A percentile compares a stretch with the other conserved stretches of the same genome.
phyloP scores from a whole-genome alignment of 2,113 vertebrate species.

The Campylorhamphus procurvoides region DNA sequence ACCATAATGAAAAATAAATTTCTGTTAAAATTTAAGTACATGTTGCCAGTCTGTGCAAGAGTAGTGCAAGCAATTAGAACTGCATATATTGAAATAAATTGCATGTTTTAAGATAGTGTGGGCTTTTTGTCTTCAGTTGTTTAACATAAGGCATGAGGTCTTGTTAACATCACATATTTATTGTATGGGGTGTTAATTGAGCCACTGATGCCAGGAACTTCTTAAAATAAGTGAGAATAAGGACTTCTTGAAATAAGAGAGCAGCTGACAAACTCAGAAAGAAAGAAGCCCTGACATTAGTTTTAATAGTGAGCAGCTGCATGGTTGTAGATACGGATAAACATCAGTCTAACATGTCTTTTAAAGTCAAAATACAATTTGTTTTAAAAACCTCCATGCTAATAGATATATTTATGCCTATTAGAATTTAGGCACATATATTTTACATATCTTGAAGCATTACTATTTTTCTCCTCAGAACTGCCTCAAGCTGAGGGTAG shows the following conservation, averaged over 20 bases:
- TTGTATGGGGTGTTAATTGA: background rate
- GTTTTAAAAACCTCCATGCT: background rate
- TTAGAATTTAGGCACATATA: background rate
- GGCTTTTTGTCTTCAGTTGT: background rate
- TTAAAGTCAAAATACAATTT: background rate
- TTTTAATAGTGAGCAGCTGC: background rate
- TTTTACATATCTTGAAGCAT: background rate
- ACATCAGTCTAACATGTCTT: background rate
- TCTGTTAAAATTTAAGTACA: constrained; percentile 23
- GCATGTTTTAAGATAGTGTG: background rate
- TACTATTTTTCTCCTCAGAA: background rate
- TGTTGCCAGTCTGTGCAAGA: background rate
- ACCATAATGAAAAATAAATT: constrained; percentile 78
- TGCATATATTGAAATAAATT: background rate
- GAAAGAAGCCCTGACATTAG: background rate
- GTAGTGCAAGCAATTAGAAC: background rate
- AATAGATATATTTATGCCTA: background rate
- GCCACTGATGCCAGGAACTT: background rate
- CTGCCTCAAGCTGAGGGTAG: background rate
- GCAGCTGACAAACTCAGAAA: background rate
- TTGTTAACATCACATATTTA: background rate
- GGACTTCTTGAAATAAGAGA: background rate
- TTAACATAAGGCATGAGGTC: background rate
- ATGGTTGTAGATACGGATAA: background rate
- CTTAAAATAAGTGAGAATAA: background rate